Percentiles rank a stretch among this genome's conserved stretches.
Evolutionary conservation across 2,888 invertebrate genomes (phyloP).

Genomic region (Actias luna): DNA sequence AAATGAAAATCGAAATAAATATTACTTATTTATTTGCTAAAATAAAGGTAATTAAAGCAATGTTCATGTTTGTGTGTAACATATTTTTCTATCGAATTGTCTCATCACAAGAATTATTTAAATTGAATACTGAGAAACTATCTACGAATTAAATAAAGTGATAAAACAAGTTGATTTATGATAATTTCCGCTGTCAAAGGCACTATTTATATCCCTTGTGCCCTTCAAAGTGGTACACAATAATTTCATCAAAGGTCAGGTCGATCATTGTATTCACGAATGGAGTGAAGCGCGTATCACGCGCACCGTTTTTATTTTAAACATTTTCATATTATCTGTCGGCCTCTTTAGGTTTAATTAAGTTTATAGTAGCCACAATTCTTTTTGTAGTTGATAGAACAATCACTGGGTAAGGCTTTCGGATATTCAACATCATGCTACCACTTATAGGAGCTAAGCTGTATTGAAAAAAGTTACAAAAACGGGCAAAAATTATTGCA

Average conservation of each 20-base stretch:
- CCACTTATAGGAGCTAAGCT: too few species aligned
- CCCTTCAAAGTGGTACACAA: slow-evolving; percentile 20
- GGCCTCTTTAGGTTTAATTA: too few species aligned
- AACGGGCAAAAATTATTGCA: too few species aligned
- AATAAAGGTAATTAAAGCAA: not conserved
- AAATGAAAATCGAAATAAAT: too few species aligned
- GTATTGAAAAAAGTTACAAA: too few species aligned
- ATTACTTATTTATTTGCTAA: not conserved
- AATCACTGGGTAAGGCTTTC: too few species aligned
- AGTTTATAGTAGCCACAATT: too few species aligned
- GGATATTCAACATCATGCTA: too few species aligned
- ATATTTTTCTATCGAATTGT: not conserved
- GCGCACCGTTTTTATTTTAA: not conserved
- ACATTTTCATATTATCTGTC: not conserved
- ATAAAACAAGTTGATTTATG: slow-evolving; percentile 52
- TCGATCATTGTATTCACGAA: slow-evolving; percentile 19
- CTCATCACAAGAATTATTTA: not conserved
- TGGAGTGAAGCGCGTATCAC: slow-evolving; percentile 13
- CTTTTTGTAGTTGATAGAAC: too few species aligned
- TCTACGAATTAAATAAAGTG: slow-evolving; percentile 18
- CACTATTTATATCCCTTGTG: slow-evolving; percentile 17
- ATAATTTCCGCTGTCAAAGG: slow-evolving; percentile 21
- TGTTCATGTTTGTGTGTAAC: too few species aligned
- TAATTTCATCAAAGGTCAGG: slow-evolving; percentile 20
- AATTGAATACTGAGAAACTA: slow-evolving; percentile 1